phyloP scores from a whole-genome alignment of 2,113 vertebrate genomes.

The Pogona vitticeps region DNA sequence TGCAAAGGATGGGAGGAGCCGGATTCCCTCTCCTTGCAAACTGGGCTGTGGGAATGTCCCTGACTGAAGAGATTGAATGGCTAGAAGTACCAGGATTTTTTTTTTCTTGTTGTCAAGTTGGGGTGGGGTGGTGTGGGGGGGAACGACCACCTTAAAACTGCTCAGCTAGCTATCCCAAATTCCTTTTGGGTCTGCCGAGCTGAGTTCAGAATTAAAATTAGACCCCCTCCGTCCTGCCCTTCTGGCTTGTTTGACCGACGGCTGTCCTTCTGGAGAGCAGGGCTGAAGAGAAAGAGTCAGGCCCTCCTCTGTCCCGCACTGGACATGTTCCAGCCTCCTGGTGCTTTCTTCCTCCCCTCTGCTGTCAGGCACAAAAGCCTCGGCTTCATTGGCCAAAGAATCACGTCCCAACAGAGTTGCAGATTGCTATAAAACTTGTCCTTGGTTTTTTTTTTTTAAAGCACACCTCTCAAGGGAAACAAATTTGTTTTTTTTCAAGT shows the following conservation, averaged over 20 bases:
- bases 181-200: rapidly evolving
- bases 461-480: no score
- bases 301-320: not conserved
- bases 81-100: rapidly evolving
- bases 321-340: slow-evolving; percentile 22
- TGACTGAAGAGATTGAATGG: rapidly evolving
- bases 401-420: not conserved
- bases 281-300: rapidly evolving
- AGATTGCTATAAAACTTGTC: not conserved
- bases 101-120: not conserved
- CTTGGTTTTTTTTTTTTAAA: not conserved
- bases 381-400: not conserved
- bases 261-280: not conserved
- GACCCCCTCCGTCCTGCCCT: not conserved
- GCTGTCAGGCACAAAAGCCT: slow-evolving; percentile 22
- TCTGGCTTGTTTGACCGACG: not conserved
- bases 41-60: no score
- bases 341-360: rapidly evolving
- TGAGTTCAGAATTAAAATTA: not conserved
- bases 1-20: no score
- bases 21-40: no score
- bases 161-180: rapidly evolving
- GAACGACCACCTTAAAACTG: not conserved
- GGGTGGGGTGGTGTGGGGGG: not conserved
- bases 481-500: no score